Evolutionary conservation across 2,113 vertebrate genomes (phyloP).

Genomic region (Labrus mixtus): DNA sequence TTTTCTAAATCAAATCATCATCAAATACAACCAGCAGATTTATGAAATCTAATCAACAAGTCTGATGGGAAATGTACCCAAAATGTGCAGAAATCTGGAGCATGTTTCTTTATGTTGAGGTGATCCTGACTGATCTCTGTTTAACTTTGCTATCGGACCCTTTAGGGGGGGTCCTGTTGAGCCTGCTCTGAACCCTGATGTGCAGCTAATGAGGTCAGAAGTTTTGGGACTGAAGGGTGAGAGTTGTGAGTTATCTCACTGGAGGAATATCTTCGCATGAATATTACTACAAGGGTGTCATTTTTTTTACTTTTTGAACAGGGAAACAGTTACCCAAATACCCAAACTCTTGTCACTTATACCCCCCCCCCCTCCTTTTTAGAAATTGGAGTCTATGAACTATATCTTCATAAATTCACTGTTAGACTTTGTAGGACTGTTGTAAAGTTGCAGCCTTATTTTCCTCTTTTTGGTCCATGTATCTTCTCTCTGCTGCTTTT

Average conservation of each 20-base stretch:
- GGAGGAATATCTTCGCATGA: conserved; percentile 13
- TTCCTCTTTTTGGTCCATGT: not conserved
- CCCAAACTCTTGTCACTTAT: no score
- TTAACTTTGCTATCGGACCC: conserved; percentile 17
- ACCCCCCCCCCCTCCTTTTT: no score
- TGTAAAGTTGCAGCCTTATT: not conserved
- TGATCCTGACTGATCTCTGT: conserved; percentile 9
- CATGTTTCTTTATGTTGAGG: not conserved
- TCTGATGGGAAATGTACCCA: not conserved
- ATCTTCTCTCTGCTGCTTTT: not conserved
- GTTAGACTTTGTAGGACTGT: not conserved
- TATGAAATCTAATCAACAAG: no score
- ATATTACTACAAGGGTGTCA: not conserved
- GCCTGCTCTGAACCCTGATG: conserved; percentile 32
- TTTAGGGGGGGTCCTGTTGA: not conserved
- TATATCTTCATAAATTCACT: no score
- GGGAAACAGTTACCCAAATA: not conserved
- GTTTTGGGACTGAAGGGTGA: conserved; percentile 66
- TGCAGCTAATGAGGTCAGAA: conserved; percentile 41
- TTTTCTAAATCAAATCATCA: no score
- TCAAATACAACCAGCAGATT: no score
- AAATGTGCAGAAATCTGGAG: not conserved
- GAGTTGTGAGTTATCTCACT: conserved; percentile 11
- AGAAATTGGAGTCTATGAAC: no score
- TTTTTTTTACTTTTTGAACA: no score